Evolutionary conservation across 2,888 invertebrate genomes (phyloP).

Genomic region (Drosophila testacea): DNA sequence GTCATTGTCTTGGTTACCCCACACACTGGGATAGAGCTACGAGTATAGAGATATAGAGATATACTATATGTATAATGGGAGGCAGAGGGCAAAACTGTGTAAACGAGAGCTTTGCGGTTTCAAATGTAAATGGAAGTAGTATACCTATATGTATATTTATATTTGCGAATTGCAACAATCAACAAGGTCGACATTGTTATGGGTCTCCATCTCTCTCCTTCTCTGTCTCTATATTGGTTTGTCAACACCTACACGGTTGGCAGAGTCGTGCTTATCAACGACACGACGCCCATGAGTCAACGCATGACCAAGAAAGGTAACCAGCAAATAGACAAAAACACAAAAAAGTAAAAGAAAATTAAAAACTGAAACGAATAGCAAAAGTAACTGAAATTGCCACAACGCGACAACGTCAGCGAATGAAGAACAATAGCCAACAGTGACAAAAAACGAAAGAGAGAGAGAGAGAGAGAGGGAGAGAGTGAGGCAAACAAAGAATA

Average conservation of each 20-base stretch:
- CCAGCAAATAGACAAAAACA: constrained; percentile 52
- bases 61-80: neutral
- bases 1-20: constrained; percentile 66
- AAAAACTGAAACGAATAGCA: constrained; percentile 42
- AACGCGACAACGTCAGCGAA: constrained; percentile 58
- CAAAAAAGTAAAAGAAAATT: constrained; percentile 18
- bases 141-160: constrained; percentile 18
- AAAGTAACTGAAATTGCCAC: constrained; percentile 66
- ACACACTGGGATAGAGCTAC: constrained; percentile 23
- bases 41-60: neutral
- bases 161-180: constrained; percentile 27
- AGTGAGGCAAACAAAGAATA: constrained; percentile 11
- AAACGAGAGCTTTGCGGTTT: constrained; percentile 53
- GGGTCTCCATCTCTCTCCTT: constrained; percentile 1
- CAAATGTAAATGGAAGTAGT: constrained; percentile 15
- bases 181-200: constrained; percentile 58
- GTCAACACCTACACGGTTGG: constrained; percentile 61
- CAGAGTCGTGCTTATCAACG: constrained; percentile 66
- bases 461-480: constrained; percentile 5
- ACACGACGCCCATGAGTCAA: constrained; percentile 67
- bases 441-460: constrained; percentile 36
- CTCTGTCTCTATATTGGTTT: constrained; percentile 6
- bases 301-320: constrained; percentile 77
- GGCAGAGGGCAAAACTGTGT: constrained; percentile 29
- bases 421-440: constrained; percentile 51